Conservation (phyloP, 2,797 vertebrate species). For the Apogon talboti region DNA sequence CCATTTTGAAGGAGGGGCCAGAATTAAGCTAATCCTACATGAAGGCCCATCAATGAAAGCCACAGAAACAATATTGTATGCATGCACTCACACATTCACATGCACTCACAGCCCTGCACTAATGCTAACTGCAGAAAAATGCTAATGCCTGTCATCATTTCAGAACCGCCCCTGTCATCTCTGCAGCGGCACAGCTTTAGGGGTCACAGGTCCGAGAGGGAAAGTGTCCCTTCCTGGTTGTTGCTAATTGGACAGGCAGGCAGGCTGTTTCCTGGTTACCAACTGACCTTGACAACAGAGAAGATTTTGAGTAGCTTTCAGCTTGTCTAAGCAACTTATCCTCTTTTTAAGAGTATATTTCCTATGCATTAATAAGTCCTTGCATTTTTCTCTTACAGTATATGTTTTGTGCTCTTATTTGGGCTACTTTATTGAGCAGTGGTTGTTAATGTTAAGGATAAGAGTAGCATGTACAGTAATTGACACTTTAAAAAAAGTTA, state of each 20-base stretch:
- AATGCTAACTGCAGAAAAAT: slow-evolving; percentile 82
- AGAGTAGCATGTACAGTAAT: no score
- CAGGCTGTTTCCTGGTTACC: slow-evolving; percentile 72
- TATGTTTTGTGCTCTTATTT: background rate
- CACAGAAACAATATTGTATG: slow-evolving; percentile 67
- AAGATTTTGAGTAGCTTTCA: slow-evolving; percentile 61
- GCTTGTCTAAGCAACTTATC: background rate
- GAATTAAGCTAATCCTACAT: slow-evolving; percentile 80
- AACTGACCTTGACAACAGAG: slow-evolving; percentile 77
- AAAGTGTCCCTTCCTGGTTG: slow-evolving; percentile 78
- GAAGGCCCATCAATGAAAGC: slow-evolving; percentile 76
- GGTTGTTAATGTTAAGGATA: no score
- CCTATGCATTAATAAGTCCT: background rate
- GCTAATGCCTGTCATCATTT: slow-evolving; percentile 84
- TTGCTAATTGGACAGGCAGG: slow-evolving; percentile 81
- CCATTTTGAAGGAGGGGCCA: slow-evolving; percentile 80
- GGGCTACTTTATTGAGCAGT: no score
- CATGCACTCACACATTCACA: slow-evolving; percentile 51
- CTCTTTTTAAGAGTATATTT: background rate
- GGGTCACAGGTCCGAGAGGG: slow-evolving; percentile 72
- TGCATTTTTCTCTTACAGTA: background rate
- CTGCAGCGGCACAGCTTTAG: slow-evolving; percentile 77
- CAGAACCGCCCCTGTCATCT: slow-evolving; percentile 76
- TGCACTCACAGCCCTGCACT: slow-evolving; percentile 61
- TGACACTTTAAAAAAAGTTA: no score